Evolutionary conservation across 2,888 invertebrate genomes (phyloP).

Genomic region (Abscondita cerata): DNA sequence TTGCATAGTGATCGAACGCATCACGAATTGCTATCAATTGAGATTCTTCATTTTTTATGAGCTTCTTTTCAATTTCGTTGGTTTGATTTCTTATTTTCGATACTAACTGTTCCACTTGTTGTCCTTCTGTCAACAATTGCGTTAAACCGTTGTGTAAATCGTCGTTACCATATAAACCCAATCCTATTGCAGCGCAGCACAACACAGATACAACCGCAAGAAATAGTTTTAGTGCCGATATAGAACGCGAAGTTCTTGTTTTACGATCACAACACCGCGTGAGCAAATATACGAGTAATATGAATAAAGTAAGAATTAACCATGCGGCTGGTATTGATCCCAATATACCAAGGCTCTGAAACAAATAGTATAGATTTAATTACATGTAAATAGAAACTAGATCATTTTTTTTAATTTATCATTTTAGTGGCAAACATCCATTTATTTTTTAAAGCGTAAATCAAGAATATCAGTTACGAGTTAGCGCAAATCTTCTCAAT

Average conservation of each 20-base stretch:
- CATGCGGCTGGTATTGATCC: conserved; percentile 94
- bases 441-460: too few species aligned
- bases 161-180: conserved; percentile 93
- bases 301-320: conserved; percentile 87
- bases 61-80: conserved; percentile 75
- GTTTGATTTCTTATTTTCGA: conserved; percentile 84
- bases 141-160: conserved; percentile 91
- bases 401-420: too few species aligned
- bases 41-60: conserved; percentile 64
- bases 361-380: conserved; percentile 10
- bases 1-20: conserved; percentile 77
- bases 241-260: conserved; percentile 86
- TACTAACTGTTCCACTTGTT: conserved; percentile 81
- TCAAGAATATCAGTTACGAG: too few species aligned
- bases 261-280: conserved; percentile 96
- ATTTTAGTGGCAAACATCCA: too few species aligned
- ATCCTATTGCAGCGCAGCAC: conserved; percentile 88
- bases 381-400: too few species aligned
- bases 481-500: too few species aligned
- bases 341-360: conserved; percentile 90
- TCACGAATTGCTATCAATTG: conserved; percentile 77
- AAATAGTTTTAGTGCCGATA: conserved; percentile 84
- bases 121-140: conserved; percentile 79
- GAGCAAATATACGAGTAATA: conserved; percentile 90
- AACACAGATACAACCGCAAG: conserved; percentile 83